Evolutionary conservation across 2,113 vertebrate species (phyloP), one percentile per base, ranked within the genome.

Genomic region (Todiramphus chloris): DNA sequence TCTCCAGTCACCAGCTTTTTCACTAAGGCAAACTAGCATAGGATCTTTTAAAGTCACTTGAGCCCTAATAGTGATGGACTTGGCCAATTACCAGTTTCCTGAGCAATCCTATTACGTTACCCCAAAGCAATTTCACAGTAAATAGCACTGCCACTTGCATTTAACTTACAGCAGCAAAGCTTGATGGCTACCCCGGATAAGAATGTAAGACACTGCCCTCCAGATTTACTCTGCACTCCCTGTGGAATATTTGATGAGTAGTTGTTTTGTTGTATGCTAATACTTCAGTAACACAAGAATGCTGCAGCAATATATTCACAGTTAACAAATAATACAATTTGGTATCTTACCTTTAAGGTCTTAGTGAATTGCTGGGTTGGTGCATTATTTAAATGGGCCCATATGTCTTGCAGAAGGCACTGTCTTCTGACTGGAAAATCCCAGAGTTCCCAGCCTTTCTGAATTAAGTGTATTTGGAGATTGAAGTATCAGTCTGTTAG

Each of bases 361-460:
- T 3, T 63, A 4, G 1, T 66, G 78, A 97, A 96, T 6, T 48
- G 13, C 6, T 19, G 1, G 1, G 41, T 10, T 55, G 30, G 2
- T 31, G 69, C 64, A 0, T 2, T 11, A n/a, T 78, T 83, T 89
- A 97, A 58, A 66, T 33, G 35, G 37, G 31, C 11, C 96, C 96
- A 83, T 43, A 83, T 74, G 43, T 97, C 96, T 72, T 94, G 28
- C 48, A 97, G 66, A 89, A 97, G 74, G 51, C 7, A 23, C 43
- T 95, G 9, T 78, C 93, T 94, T 67, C 74, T 89, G 50, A 97
- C 15, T 0, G 0, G 7, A 28, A 97, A 90, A 37, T 0, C 0
- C 82, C 81, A 94, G 3, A 0, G 0, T 6, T 3, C 0, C 1
- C 0, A 0, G 3, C 0, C 1, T 3, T 0, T 0, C 1, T 0